Conservation (phyloP, 2,797 vertebrate species). For the Gila robusta region DNA sequence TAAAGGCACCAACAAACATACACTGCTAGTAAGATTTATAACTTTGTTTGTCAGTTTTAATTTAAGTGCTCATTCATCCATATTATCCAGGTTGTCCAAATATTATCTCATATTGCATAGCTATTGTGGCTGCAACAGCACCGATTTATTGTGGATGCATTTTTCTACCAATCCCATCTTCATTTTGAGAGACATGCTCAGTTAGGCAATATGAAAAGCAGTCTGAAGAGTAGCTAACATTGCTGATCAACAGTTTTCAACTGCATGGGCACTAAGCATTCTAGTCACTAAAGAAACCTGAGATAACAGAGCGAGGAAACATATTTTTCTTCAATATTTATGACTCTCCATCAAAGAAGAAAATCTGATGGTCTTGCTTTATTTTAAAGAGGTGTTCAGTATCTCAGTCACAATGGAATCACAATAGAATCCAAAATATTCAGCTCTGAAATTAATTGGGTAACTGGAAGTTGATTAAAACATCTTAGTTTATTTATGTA, state of each 20-base stretch:
- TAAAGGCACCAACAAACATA: not conserved
- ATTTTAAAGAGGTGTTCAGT: not conserved
- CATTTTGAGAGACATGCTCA: not conserved
- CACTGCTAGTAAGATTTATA: not conserved
- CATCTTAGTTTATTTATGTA: not conserved
- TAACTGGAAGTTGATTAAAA: not conserved
- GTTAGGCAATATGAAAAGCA: not conserved
- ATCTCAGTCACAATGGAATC: not conserved
- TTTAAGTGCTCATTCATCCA: not conserved
- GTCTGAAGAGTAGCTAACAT: not conserved
- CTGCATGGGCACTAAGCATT: not conserved
- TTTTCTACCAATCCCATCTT: not conserved
- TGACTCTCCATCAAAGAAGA: not conserved
- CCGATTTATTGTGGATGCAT: not conserved
- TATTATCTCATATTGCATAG: not conserved
- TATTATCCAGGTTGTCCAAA: not conserved
- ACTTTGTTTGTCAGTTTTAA: not conserved
- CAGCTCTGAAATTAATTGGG: not conserved
- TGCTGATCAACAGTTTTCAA: not conserved
- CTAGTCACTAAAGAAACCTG: not conserved
- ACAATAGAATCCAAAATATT: not conserved
- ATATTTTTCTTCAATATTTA: not conserved
- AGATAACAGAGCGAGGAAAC: not conserved
- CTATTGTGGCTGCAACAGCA: too few relatives aligned
- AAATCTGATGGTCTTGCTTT: not conserved